Percentiles rank a stretch among this genome's conserved stretches.
These are phyloP conservation scores for Philhelius pedissequus DNA, from an alignment of 2,888 invertebrate species.

Conservation along the genomic window DNA sequence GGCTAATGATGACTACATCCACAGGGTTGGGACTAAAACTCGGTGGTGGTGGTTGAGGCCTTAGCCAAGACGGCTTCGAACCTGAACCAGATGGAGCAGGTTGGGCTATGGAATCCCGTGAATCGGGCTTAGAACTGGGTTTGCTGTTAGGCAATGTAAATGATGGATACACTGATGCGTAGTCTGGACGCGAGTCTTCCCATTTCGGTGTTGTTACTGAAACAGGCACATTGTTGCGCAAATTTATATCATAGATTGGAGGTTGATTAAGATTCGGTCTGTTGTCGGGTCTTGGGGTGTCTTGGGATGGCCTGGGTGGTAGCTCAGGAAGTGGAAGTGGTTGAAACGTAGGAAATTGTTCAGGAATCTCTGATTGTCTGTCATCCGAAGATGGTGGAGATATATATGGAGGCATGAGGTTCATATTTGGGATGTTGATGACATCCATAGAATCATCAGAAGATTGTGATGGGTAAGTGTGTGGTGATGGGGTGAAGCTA, in stretches of 20 bases:
- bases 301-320: background rate
- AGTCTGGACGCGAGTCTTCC: background rate
- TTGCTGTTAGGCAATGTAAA: background rate
- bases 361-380: slow-evolving; percentile 1
- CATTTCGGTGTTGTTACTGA: background rate
- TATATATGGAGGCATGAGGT: slow-evolving; percentile 55
- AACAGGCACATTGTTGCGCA: background rate
- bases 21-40: background rate
- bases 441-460: slow-evolving; percentile 21
- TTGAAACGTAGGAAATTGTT: background rate
- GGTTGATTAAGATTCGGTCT: background rate
- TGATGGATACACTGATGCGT: slow-evolving; percentile 18
- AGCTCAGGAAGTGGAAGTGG: background rate
- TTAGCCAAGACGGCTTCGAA: background rate
- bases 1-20: background rate
- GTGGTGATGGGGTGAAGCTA: background rate
- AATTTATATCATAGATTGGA: background rate
- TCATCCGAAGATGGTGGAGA: background rate
- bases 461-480: background rate
- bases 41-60: background rate
- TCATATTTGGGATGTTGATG: slow-evolving; percentile 33
- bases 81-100: slow-evolving; percentile 15
- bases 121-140: background rate
- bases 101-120: background rate
- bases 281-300: background rate